Conservation (phyloP, 2,888 invertebrate species). For the Drosophila antonietae region DNA sequence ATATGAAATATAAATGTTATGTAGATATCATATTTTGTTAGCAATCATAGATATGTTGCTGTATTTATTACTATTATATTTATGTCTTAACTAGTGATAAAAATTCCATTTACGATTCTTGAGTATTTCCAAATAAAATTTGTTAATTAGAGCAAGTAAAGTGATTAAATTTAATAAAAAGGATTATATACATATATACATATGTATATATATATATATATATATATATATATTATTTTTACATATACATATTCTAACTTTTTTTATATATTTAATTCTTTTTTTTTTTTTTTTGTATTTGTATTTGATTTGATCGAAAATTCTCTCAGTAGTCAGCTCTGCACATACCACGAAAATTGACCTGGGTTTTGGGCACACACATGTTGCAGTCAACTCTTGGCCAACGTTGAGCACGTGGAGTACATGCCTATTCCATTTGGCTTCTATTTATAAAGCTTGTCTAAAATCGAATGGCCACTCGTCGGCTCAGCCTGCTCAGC, state of each 20-base stretch:
- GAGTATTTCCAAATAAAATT: too few species aligned
- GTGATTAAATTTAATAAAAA: too few species aligned
- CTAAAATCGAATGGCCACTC: slow-evolving; percentile 18
- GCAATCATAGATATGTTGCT: not conserved
- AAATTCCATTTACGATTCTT: too few species aligned
- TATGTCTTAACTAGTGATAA: too few species aligned
- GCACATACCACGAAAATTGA: not conserved
- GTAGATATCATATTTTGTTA: not conserved
- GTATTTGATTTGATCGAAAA: not conserved
- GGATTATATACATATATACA: too few species aligned
- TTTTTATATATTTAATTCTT: not conserved
- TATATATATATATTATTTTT: too few species aligned
- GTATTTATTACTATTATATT: too few species aligned
- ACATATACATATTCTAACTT: too few species aligned
- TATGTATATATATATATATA: too few species aligned
- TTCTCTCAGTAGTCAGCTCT: not conserved
- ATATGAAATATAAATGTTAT: too few species aligned
- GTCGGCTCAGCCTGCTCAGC: slow-evolving; percentile 27
- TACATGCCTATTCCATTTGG: slow-evolving; percentile 58
- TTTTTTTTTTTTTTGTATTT: not conserved
- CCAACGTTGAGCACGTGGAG: slow-evolving; percentile 10
- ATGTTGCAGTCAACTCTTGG: slow-evolving; percentile 1
- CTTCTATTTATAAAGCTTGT: slow-evolving; percentile 49
- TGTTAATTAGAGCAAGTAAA: too few species aligned
- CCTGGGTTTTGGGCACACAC: not conserved